Conservation (phyloP, 2,888 invertebrate genomes). For the Agrilus cyanescens region DNA sequence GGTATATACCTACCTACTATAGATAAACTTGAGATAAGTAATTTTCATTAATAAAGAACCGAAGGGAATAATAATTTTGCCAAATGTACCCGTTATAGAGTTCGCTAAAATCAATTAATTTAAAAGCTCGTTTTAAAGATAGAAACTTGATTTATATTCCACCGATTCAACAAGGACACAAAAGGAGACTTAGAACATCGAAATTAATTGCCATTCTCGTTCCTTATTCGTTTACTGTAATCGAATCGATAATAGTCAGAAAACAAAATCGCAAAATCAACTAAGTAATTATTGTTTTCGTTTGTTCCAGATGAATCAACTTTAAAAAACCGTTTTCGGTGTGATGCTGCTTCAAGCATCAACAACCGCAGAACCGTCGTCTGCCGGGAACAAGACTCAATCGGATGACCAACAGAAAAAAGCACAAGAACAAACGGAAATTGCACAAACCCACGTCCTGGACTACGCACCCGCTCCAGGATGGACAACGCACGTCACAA, state of each 20-base stretch:
- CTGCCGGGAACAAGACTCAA: slow-evolving; percentile 17
- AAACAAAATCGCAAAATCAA: too few relatives aligned
- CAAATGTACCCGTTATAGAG: too few relatives aligned
- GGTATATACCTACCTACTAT: too few relatives aligned
- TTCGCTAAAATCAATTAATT: too few relatives aligned
- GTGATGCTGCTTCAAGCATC: slow-evolving; percentile 24
- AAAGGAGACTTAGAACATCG: not conserved
- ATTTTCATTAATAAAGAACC: too few relatives aligned
- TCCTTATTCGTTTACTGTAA: too few relatives aligned
- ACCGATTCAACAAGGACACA: too few relatives aligned
- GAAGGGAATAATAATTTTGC: too few relatives aligned
- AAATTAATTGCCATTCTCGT: not conserved
- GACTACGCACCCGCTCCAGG: slow-evolving; percentile 43
- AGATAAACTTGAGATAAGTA: too few relatives aligned
- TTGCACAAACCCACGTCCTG: slow-evolving; percentile 31
- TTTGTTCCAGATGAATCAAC: not conserved
- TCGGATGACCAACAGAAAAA: slow-evolving; percentile 13
- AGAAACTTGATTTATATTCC: too few relatives aligned
- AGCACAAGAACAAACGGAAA: slow-evolving; percentile 8
- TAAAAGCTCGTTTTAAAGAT: too few relatives aligned
- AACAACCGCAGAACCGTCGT: slow-evolving; percentile 14
- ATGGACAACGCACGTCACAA: slow-evolving; percentile 68
- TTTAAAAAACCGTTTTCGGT: slow-evolving; percentile 5
- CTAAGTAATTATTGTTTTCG: not conserved
- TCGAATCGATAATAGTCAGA: too few relatives aligned